Percentiles rank a stretch among this genome's conserved stretches.
Evolutionary conservation across 2,113 vertebrate genomes (phyloP).

Genomic region (Pontoporia blainvillei): DNA sequence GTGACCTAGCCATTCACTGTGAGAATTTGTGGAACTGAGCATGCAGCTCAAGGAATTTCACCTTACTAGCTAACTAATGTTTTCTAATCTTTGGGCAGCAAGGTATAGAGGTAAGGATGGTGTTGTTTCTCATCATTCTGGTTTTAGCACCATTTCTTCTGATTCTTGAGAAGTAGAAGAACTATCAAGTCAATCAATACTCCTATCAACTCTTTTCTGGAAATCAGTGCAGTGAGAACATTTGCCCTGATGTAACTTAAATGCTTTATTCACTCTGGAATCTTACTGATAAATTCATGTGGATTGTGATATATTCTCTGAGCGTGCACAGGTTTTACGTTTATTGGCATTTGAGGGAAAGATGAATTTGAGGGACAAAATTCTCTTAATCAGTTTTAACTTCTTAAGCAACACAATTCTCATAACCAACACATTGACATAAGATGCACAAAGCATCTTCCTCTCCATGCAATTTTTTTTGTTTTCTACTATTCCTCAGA

Average conservation of each 20-base stretch:
- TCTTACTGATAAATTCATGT: neutral
- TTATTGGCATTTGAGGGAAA: neutral
- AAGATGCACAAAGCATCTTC: neutral
- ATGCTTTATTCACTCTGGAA: constrained; percentile 13
- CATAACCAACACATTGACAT: neutral
- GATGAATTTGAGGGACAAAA: neutral
- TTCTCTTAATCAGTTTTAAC: neutral
- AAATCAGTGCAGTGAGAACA: constrained; percentile 33
- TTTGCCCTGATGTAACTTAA: neutral
- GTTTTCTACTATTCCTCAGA: neutral
- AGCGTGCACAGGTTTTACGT: neutral
- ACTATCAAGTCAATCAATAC: neutral
- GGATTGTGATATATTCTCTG: neutral
- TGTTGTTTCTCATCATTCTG: neutral
- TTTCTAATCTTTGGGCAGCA: constrained; percentile 30
- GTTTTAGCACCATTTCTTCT: constrained; percentile 8
- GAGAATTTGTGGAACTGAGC: neutral
- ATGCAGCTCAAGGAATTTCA: neutral
- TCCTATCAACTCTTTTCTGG: constrained; percentile 19
- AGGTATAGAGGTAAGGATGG: neutral
- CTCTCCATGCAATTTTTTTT: neutral
- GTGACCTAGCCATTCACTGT: neutral
- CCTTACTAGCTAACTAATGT: neutral
- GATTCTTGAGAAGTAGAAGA: constrained; percentile 45
- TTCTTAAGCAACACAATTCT: constrained; percentile 12